Evolutionary conservation across 1,140 invertebrate genomes (phyloP).

Genomic region (Halotydeus destructor): DNA sequence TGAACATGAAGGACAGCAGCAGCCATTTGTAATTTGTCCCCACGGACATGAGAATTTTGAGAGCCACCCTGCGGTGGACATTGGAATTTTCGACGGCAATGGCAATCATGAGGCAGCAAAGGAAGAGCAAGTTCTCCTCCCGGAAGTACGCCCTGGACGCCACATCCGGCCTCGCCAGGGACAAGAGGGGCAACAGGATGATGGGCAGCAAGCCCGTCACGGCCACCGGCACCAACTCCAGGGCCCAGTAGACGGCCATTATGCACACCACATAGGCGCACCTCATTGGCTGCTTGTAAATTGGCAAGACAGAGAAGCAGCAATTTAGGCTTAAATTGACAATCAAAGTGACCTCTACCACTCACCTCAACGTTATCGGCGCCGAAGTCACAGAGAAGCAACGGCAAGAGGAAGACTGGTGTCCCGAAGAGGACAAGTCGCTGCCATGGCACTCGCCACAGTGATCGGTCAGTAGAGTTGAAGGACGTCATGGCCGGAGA

Average conservation of each 20-base stretch:
- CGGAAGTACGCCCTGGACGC: slow-evolving; percentile 18
- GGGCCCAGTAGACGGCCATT: slow-evolving; percentile 44
- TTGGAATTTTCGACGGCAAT: slow-evolving; percentile 26
- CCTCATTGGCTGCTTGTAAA: too few relatives aligned
- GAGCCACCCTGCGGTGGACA: slow-evolving; percentile 26
- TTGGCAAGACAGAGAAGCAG: too few relatives aligned
- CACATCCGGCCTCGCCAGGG: slow-evolving; percentile 25
- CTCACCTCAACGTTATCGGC: neutral
- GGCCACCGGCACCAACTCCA: slow-evolving; percentile 55
- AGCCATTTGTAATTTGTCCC: slow-evolving; percentile 28
- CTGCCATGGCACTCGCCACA: too few relatives aligned
- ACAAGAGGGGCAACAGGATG: slow-evolving; percentile 25
- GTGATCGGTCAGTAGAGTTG: too few relatives aligned
- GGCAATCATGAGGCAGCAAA: slow-evolving; percentile 23
- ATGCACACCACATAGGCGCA: slow-evolving; percentile 33
- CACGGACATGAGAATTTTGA: slow-evolving; percentile 22
- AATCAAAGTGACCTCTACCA: neutral
- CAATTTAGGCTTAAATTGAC: too few relatives aligned
- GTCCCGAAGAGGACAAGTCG: slow-evolving; percentile 5
- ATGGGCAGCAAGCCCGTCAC: slow-evolving; percentile 54
- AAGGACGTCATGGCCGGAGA: too few relatives aligned
- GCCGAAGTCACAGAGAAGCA: neutral
- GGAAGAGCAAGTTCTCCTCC: slow-evolving; percentile 33
- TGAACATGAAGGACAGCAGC: slow-evolving; percentile 47
- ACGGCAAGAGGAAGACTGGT: slow-evolving; percentile 7